Evolutionary conservation across 2,797 vertebrate genomes (phyloP), one percentile per base, ranked within the genome.

Genomic region (Gobionotothen gibberifrons): DNA sequence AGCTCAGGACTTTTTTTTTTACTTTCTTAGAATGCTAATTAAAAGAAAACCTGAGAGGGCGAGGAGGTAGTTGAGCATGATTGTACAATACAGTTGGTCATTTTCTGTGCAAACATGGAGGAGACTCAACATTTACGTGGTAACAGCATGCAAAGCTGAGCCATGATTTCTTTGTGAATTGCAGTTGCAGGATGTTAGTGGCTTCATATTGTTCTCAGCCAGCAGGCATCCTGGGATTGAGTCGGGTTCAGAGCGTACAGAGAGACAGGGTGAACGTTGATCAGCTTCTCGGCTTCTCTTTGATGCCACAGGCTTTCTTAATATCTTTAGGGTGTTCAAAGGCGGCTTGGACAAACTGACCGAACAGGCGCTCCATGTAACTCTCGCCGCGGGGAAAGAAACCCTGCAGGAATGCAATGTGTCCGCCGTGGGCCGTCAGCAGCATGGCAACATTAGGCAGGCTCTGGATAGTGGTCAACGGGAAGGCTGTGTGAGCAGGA

Each of bases 331-430:
- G 79, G 73, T 96, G 92, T 70, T 95, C 93, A 17, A 97, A 94
- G 51, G 86, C 86, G 0, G 96, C 96, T 3, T 68, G 84, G 69
- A 92, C 69, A 2, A 95, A 96, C 87, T 96, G 94, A 8, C 91
- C 84, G 0, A 96, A 92, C 55, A 97, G 84, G 1, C 94, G 93
- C 61, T 94, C 94, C 95, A 95, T 95, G 85, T 94, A 96, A 65
- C 57, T 88, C 69, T 93, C 91, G 0, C 93, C 89, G 0, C 79
- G 85, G 0, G 96, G 96, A 42, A 95, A 91, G 69, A 96, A 60
- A 4, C 96, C 96, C 70, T 97, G 93, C 83, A 96, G 79, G 90
- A 97, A 97, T 61, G 96, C 95, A 0, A 94, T 93, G 91, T 97
- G 96, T 36, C 96, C 96, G 0, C 96, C 96, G 0, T 89, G 92